Evolutionary conservation across 2,888 invertebrate genomes (phyloP).

Genomic region (Drosophila birchii): DNA sequence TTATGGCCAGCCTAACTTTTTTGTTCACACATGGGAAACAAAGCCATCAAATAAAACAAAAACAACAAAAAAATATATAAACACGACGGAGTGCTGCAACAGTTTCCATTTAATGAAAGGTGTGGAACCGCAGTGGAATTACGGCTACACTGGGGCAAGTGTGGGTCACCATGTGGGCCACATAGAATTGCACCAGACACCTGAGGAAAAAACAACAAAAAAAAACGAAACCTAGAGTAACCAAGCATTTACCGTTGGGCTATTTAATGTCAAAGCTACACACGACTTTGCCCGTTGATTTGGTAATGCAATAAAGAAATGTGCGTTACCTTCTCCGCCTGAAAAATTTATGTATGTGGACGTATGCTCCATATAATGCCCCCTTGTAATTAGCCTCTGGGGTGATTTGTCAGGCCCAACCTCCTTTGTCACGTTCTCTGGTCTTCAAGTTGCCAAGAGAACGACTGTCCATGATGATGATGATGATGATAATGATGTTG

Average conservation of each 20-base stretch:
- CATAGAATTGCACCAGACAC: conserved; percentile 47
- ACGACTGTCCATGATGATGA: not conserved
- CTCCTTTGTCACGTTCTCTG: conserved; percentile 52
- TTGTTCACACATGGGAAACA: conserved; percentile 75
- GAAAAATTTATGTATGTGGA: conserved; percentile 29
- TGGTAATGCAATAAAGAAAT: conserved; percentile 18
- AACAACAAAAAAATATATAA: conserved; percentile 11
- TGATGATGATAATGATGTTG: conserved; percentile 23
- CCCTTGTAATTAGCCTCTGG: conserved; percentile 56
- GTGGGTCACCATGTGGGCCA: conserved; percentile 54
- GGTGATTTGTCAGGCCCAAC: conserved; percentile 50
- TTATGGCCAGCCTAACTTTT: conserved; percentile 70
- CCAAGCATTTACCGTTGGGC: conserved; percentile 57
- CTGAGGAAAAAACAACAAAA: not conserved
- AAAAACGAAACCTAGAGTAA: not conserved
- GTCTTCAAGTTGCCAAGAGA: conserved; percentile 1
- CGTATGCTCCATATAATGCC: conserved; percentile 66
- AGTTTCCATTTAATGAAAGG: conserved; percentile 76
- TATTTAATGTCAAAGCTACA: conserved; percentile 53
- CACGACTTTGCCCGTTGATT: conserved; percentile 35
- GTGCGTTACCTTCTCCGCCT: conserved; percentile 20
- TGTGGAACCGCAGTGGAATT: conserved; percentile 44
- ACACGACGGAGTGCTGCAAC: conserved; percentile 65
- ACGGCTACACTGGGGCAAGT: conserved; percentile 47
- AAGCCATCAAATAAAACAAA: conserved; percentile 45